Conservation (phyloP, 2,888 invertebrate genomes). For the Gibbula magus region DNA sequence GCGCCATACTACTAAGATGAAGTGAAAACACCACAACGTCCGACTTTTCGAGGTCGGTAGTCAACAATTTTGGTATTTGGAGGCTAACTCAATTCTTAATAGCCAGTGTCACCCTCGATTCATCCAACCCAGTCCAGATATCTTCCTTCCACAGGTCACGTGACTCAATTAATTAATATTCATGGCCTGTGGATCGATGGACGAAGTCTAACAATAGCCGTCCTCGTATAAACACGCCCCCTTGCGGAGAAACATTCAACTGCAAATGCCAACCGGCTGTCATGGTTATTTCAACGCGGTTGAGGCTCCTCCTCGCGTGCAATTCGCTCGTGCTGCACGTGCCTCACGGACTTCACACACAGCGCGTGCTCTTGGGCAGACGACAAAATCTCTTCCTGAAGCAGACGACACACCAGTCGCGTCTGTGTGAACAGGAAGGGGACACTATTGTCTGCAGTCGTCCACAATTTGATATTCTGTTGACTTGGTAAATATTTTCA, state of each 20-base stretch:
- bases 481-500: slow-evolving; percentile 18
- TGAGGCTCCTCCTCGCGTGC: slow-evolving; percentile 4
- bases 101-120: slow-evolving; percentile 20
- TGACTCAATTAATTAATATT: slow-evolving; percentile 27
- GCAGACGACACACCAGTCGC: slow-evolving; percentile 20
- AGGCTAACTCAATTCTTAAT: slow-evolving; percentile 26
- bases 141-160: slow-evolving; percentile 19
- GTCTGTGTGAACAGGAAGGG: slow-evolving; percentile 3
- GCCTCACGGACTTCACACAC: neutral
- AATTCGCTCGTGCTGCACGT: slow-evolving; percentile 6
- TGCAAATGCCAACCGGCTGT: slow-evolving; percentile 14
- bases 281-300: slow-evolving; percentile 2
- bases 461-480: slow-evolving; percentile 13
- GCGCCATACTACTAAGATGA: neutral
- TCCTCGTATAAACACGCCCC: slow-evolving; percentile 10
- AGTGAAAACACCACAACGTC: neutral
- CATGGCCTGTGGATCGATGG: slow-evolving; percentile 14
- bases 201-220: slow-evolving; percentile 17
- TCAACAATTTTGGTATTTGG: slow-evolving; percentile 24
- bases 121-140: slow-evolving; percentile 24
- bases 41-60: slow-evolving; percentile 26
- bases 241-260: slow-evolving; percentile 14
- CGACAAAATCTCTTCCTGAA: neutral
- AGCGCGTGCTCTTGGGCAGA: neutral
- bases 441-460: slow-evolving; percentile 14